A percentile compares a stretch with the other conserved stretches of the same genome.
phyloP scores from a whole-genome alignment of 64 coral and sea anemone genomes.

The Anthopleura sola region DNA sequence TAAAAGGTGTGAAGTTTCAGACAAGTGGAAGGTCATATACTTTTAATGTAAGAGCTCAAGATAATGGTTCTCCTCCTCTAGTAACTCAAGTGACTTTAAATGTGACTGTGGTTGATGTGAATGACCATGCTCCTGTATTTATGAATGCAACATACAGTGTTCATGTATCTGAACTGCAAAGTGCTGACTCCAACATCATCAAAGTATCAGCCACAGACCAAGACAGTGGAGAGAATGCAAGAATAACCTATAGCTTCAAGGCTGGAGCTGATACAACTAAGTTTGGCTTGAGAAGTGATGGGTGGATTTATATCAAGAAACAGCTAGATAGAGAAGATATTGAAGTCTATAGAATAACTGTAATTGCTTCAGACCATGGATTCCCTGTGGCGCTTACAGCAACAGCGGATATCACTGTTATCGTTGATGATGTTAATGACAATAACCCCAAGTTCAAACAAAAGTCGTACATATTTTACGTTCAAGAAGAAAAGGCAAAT shows the following conservation, averaged over 20 bases:
- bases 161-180: conserved; percentile 47
- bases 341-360: conserved; percentile 49
- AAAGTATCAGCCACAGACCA: conserved; percentile 74
- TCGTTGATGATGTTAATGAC: conserved; percentile 86
- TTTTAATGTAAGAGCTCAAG: conserved; percentile 60
- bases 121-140: conserved; percentile 89
- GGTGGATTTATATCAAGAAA: conserved; percentile 57
- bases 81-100: conserved; percentile 49
- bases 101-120: conserved; percentile 82
- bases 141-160: conserved; percentile 50
- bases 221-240: conserved; percentile 71
- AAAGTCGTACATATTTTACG: conserved; percentile 51
- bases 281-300: conserved; percentile 68
- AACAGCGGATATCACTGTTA: conserved; percentile 51
- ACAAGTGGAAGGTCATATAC: conserved; percentile 36
- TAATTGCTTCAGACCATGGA: conserved; percentile 75
- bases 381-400: conserved; percentile 35
- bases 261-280: conserved; percentile 38
- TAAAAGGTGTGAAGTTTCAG: conserved; percentile 54
- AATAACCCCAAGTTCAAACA: conserved; percentile 63
- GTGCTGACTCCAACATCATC: conserved; percentile 41
- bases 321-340: conserved; percentile 63
- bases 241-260: conserved; percentile 71
- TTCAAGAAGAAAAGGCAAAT: conserved; percentile 43
- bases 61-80: conserved; percentile 57